Evolutionary conservation across 2,797 vertebrate species (phyloP).

Genomic region (Sebastolobus altivelis): DNA sequence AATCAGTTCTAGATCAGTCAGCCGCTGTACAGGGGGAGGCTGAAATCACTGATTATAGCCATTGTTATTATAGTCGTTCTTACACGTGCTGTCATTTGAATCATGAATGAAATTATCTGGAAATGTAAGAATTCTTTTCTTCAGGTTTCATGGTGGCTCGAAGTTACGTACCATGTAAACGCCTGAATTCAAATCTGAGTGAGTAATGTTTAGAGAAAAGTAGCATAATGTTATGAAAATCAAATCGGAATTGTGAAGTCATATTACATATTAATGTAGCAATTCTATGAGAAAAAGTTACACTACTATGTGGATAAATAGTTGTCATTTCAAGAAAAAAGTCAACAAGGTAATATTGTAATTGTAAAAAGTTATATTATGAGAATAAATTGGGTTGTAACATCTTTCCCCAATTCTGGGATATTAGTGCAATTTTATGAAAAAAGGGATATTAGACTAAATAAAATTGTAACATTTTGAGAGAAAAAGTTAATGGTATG

Average conservation of each 20-base stretch:
- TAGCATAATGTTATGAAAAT: not conserved
- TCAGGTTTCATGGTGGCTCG: not conserved
- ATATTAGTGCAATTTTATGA: not conserved
- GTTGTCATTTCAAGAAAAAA: too few relatives aligned
- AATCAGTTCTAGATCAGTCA: slow-evolving; percentile 1
- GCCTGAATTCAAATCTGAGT: not conserved
- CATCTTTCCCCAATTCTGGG: too few relatives aligned
- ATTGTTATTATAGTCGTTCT: not conserved
- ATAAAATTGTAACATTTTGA: not conserved
- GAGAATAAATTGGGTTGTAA: too few relatives aligned
- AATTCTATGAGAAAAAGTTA: not conserved
- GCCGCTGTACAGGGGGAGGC: not conserved
- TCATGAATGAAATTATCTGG: not conserved
- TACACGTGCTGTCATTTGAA: not conserved
- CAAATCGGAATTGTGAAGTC: not conserved
- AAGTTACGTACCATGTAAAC: not conserved
- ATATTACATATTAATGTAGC: not conserved
- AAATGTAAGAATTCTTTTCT: not conserved
- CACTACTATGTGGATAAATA: too few relatives aligned
- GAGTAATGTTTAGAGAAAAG: not conserved
- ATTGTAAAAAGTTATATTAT: too few relatives aligned
- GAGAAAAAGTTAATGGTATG: not conserved
- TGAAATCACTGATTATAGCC: not conserved
- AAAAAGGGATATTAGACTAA: not conserved
- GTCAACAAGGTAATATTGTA: too few relatives aligned